phyloP scores from a whole-genome alignment of 2,888 invertebrate genomes.

The Cataglyphis rosenhaueri region DNA sequence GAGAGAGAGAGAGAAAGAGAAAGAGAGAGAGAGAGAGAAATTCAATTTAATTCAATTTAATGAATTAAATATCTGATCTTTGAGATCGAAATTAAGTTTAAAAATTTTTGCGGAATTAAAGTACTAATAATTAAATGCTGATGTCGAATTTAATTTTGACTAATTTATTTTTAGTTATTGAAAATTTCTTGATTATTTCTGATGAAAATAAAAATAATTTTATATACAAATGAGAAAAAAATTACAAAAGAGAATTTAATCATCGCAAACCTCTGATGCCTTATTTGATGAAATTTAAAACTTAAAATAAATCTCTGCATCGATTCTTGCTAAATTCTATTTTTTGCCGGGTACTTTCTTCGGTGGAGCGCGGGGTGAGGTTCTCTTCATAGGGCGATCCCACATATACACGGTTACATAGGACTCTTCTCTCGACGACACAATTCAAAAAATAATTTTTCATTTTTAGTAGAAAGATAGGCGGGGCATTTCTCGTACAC shows the following conservation, averaged over 20 bases:
- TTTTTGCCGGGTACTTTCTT: constrained; percentile 36
- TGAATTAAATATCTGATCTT: background rate
- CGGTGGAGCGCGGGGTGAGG: constrained; percentile 44
- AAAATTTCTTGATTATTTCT: background rate
- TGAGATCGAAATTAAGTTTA: background rate
- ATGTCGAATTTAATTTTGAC: background rate
- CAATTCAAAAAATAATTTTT: constrained; percentile 83
- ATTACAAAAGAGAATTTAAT: background rate
- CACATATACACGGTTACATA: constrained; percentile 72
- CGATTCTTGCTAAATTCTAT: constrained; percentile 34
- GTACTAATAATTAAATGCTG: background rate
- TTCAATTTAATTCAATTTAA: background rate
- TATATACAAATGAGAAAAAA: background rate
- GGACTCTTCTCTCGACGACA: constrained; percentile 76
- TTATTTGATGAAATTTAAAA: constrained; percentile 16
- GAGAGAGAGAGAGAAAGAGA: too few species aligned
- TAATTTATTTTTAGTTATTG: background rate
- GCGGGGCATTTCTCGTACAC: constrained; percentile 78
- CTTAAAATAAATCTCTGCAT: constrained; percentile 4
- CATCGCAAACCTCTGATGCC: background rate
- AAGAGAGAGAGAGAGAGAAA: background rate
- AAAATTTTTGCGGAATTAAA: background rate
- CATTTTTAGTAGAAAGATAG: constrained; percentile 83
- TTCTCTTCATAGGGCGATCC: constrained; percentile 67
- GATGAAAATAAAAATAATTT: background rate